A percentile compares a stretch with the other conserved stretches of the same genome.
phyloP scores from a whole-genome alignment of 2,113 vertebrate genomes.

The Beaufortia kweichowensis region DNA sequence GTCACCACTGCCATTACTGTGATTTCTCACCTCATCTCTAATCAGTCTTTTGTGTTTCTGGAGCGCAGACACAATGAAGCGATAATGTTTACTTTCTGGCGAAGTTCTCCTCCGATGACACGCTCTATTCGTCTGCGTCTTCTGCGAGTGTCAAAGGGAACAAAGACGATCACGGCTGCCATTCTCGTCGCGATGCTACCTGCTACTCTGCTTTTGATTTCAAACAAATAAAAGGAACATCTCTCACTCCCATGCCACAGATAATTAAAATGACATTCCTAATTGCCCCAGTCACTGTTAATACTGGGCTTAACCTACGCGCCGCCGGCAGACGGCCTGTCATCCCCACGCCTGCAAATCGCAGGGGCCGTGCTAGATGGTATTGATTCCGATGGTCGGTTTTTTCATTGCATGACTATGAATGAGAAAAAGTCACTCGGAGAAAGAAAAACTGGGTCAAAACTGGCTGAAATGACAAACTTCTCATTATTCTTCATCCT shows the following conservation, averaged over 20 bases:
- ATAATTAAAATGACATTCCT: constrained; percentile 94
- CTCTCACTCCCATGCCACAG: constrained; percentile 80
- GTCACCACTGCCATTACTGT: constrained; percentile 71
- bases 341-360: constrained; percentile 78
- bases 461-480: background rate
- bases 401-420: background rate
- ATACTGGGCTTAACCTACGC: constrained; percentile 85
- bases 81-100: constrained; percentile 74
- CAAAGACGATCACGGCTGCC: constrained; percentile 74
- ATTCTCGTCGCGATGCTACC: constrained; percentile 78
- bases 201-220: constrained; percentile 69
- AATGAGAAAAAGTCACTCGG: background rate
- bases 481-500: no score
- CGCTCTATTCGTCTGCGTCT: constrained; percentile 60
- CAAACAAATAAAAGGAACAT: constrained; percentile 74
- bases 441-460: background rate
- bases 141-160: constrained; percentile 69
- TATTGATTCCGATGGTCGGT: constrained; percentile 62
- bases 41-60: constrained; percentile 75
- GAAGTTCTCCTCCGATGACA: constrained; percentile 63
- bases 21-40: constrained; percentile 66
- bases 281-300: constrained; percentile 83
- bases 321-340: constrained; percentile 81
- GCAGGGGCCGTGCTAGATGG: constrained; percentile 61
- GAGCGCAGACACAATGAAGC: constrained; percentile 69